phyloP scores from a whole-genome alignment of 2,797 vertebrate species.

The Mus minutoides region DNA sequence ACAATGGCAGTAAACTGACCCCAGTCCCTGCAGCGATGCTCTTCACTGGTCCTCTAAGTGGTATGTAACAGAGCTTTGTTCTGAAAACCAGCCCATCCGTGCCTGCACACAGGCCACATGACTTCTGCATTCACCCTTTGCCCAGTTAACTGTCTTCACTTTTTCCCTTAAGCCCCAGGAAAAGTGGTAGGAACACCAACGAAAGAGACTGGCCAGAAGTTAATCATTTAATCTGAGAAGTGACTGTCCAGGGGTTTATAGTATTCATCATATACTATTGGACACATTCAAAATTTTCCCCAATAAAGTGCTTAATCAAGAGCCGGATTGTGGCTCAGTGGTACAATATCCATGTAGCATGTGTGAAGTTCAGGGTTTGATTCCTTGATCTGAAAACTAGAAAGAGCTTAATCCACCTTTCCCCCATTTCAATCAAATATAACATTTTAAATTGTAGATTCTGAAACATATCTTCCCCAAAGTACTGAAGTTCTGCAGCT shows the following conservation, averaged over 20 bases:
- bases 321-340: background rate
- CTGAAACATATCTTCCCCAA: conserved; percentile 6
- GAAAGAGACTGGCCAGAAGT: conserved; percentile 1
- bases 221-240: conserved; percentile 7
- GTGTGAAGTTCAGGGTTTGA: background rate
- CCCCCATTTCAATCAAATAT: background rate
- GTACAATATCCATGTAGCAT: too few species aligned
- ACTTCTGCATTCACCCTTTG: background rate
- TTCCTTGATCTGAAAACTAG: background rate
- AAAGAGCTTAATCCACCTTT: background rate
- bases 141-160: background rate
- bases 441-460: conserved; percentile 26
- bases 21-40: background rate
- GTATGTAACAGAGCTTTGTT: background rate
- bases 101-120: background rate
- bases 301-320: background rate
- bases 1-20: background rate
- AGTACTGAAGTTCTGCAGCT: background rate
- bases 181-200: background rate
- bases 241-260: background rate
- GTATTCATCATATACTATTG: background rate
- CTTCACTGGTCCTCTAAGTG: background rate
- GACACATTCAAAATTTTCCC: conserved; percentile 12
- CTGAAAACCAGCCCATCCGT: background rate
- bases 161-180: background rate